Percentiles rank a stretch among this genome's conserved stretches.
Evolutionary conservation across 2,888 invertebrate species (phyloP).

Genomic region (Seira musarum): DNA sequence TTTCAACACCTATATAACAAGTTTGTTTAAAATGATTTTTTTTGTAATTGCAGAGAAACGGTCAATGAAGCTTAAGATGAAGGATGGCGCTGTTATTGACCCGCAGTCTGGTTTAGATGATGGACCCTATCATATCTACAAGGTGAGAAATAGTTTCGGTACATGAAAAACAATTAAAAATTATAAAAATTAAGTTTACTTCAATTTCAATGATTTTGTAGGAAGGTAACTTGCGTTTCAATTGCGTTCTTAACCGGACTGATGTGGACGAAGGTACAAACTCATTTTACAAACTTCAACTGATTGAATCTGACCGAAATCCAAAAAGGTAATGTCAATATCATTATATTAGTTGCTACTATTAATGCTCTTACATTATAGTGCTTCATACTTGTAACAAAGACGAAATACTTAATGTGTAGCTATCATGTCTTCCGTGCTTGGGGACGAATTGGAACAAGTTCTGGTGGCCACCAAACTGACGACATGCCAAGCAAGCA

Average conservation of each 20-base stretch:
- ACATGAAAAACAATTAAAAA: constrained; percentile 17
- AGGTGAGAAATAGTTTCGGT: constrained; percentile 9
- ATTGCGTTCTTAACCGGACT: constrained; percentile 86
- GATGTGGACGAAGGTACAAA: constrained; percentile 91
- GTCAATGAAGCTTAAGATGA: constrained; percentile 80
- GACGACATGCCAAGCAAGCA: constrained; percentile 74
- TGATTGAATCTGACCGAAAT: constrained; percentile 82
- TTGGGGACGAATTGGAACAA: constrained; percentile 98
- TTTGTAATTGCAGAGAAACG: neutral
- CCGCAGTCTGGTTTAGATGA: constrained; percentile 88
- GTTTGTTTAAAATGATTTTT: constrained; percentile 13
- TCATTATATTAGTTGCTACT: too few species aligned
- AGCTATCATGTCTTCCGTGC: constrained; percentile 84
- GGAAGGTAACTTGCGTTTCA: constrained; percentile 78
- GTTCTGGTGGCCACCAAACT: constrained; percentile 84
- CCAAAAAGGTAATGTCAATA: constrained; percentile 69
- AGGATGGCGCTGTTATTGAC: constrained; percentile 93
- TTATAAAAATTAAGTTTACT: constrained; percentile 20
- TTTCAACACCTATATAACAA: too few species aligned
- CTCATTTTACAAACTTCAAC: constrained; percentile 95
- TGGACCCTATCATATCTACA: constrained; percentile 54
- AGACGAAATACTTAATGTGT: too few species aligned
- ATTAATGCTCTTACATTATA: too few species aligned
- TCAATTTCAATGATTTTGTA: constrained; percentile 56
- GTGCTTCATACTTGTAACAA: too few species aligned